Conservation (phyloP, 1,140 invertebrate genomes). For the Drosophila triauraria region DNA sequence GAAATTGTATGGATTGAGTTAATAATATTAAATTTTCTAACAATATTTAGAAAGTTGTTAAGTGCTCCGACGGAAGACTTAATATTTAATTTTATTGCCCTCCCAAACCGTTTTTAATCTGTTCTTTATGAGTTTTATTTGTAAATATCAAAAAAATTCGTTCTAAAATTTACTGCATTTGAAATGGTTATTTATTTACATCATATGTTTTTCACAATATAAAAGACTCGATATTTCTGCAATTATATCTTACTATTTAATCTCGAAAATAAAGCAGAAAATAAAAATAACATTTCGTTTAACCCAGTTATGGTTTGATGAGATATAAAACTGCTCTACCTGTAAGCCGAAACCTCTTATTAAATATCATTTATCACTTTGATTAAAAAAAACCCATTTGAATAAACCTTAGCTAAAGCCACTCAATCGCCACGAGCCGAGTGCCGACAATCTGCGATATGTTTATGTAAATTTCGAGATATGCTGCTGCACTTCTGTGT, state of each 20-base stretch:
- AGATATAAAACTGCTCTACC: not conserved
- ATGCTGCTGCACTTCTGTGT: conserved; percentile 17
- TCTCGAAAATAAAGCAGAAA: not conserved
- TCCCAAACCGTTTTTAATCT: not conserved
- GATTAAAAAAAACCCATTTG: conserved; percentile 3
- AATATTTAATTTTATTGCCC: no score
- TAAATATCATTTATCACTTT: conserved; percentile 37
- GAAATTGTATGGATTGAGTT: not conserved
- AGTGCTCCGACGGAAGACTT: no score
- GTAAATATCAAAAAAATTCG: no score
- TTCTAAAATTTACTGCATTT: no score
- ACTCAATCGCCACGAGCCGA: conserved; percentile 16
- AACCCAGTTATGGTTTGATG: not conserved
- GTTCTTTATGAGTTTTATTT: not conserved
- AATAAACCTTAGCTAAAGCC: conserved; percentile 4
- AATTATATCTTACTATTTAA: not conserved
- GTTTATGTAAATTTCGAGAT: conserved; percentile 20
- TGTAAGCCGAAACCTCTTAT: conserved; percentile 14
- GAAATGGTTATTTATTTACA: no score
- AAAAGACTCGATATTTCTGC: no score
- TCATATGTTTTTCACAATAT: no score
- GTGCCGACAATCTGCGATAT: conserved; percentile 16
- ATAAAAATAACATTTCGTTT: not conserved
- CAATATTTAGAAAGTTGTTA: not conserved
- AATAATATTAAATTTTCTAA: not conserved